Conservation (phyloP, 2,888 invertebrate genomes). For the Acanthoscelides obtectus region DNA sequence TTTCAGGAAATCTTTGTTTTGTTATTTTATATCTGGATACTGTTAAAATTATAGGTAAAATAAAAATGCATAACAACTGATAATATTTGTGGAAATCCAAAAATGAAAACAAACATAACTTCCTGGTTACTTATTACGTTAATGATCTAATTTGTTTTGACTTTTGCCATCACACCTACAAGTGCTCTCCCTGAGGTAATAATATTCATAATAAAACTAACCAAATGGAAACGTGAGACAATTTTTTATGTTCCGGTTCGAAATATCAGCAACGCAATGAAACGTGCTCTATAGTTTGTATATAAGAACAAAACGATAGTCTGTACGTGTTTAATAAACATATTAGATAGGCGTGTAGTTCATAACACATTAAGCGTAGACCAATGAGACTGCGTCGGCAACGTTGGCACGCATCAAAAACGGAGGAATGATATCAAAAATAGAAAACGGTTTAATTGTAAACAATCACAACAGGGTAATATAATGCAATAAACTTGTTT, state of each 20-base stretch:
- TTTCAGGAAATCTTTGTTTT: too few relatives aligned
- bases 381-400: neutral
- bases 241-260: neutral
- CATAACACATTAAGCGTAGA: neutral
- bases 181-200: neutral
- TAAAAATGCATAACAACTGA: too few relatives aligned
- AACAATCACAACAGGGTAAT: slow-evolving; percentile 9
- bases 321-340: neutral
- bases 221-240: neutral
- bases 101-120: too few relatives aligned
- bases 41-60: too few relatives aligned
- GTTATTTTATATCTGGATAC: too few relatives aligned
- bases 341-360: neutral
- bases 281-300: neutral
- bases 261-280: neutral
- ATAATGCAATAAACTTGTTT: slow-evolving; percentile 1
- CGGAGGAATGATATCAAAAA: slow-evolving; percentile 9
- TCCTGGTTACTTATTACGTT: too few relatives aligned
- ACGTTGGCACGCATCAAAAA: neutral
- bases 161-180: neutral
- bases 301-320: neutral
- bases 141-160: too few relatives aligned
- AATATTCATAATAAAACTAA: neutral
- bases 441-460: slow-evolving; percentile 12
- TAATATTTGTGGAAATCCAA: too few relatives aligned